Evolutionary conservation across 37 sponge, comb jelly and placozoan genomes (phyloP).

Genomic region (Agelas oroides): DNA sequence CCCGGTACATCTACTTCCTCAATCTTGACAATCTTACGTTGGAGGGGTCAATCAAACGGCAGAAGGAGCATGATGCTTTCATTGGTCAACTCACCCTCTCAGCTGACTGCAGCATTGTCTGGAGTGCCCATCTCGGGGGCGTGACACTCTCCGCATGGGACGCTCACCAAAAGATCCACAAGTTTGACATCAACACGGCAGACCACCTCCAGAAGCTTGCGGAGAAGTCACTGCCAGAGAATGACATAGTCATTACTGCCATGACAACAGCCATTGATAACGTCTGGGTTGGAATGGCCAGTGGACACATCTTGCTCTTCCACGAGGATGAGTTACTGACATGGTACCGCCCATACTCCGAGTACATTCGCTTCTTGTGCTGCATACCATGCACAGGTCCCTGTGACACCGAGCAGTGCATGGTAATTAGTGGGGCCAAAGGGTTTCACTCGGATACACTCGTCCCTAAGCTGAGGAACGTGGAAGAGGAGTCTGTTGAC

Average conservation of each 20-base stretch:
- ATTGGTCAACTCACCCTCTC: constrained; percentile 53
- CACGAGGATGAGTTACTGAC: constrained; percentile 34
- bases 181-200: constrained; percentile 30
- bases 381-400: constrained; percentile 48
- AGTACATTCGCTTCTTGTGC: constrained; percentile 60
- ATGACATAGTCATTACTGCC: constrained; percentile 58
- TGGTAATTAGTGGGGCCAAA: constrained; percentile 72
- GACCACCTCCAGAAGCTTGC: neutral
- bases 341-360: constrained; percentile 54
- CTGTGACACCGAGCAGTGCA: constrained; percentile 66
- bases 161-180: constrained; percentile 29
- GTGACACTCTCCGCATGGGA: constrained; percentile 63
- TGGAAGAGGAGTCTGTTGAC: constrained; percentile 1
- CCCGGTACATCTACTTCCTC: constrained; percentile 54
- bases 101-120: constrained; percentile 40
- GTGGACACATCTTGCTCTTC: constrained; percentile 77
- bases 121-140: constrained; percentile 77
- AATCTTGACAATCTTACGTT: constrained; percentile 47
- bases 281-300: constrained; percentile 81
- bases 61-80: constrained; percentile 15
- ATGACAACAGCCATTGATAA: constrained; percentile 74
- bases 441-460: constrained; percentile 21
- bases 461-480: neutral
- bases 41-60: constrained; percentile 16
- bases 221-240: neutral